These are phyloP conservation scores for Bradypodion ventrale DNA, from an alignment of 2,797 vertebrate species.

Conservation along the genomic window DNA sequence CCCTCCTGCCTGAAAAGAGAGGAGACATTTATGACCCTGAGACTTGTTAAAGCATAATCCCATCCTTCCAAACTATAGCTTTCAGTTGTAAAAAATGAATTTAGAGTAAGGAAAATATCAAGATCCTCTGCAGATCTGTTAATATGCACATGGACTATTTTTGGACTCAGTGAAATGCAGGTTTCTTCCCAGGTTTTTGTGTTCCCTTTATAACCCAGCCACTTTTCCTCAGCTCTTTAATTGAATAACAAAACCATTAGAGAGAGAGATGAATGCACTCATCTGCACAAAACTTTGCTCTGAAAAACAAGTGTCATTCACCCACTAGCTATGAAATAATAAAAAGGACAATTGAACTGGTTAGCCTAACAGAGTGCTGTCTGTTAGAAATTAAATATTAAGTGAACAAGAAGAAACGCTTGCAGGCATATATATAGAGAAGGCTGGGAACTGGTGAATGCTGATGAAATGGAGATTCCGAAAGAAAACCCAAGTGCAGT, in stretches of 20 bases:
- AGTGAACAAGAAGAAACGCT: slow-evolving; percentile 36
- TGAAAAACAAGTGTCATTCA: slow-evolving; percentile 38
- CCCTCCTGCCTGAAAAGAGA: background rate
- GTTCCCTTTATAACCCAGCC: background rate
- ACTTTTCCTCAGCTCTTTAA: background rate
- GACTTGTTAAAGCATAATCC: background rate
- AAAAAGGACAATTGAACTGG: slow-evolving; percentile 5
- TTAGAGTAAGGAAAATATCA: background rate
- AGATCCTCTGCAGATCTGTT: background rate
- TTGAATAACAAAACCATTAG: background rate
- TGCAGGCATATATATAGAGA: accelerated
- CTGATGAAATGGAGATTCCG: background rate
- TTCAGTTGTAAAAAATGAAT: background rate
- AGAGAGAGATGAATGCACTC: background rate
- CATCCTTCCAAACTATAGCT: background rate
- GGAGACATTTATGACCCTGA: background rate
- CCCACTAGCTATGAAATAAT: slow-evolving; percentile 44
- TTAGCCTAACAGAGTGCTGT: slow-evolving; percentile 34
- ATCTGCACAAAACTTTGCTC: background rate
- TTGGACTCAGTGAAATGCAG: background rate
- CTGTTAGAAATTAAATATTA: slow-evolving; percentile 56
- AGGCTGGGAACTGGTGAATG: background rate
- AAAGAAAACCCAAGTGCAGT: slow-evolving; percentile 6
- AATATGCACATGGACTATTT: background rate
- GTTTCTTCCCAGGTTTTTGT: background rate